Evolutionary conservation across 1,140 invertebrate species (phyloP), one percentile per base, ranked within the genome.

Genomic region (Drosophila simulans): DNA sequence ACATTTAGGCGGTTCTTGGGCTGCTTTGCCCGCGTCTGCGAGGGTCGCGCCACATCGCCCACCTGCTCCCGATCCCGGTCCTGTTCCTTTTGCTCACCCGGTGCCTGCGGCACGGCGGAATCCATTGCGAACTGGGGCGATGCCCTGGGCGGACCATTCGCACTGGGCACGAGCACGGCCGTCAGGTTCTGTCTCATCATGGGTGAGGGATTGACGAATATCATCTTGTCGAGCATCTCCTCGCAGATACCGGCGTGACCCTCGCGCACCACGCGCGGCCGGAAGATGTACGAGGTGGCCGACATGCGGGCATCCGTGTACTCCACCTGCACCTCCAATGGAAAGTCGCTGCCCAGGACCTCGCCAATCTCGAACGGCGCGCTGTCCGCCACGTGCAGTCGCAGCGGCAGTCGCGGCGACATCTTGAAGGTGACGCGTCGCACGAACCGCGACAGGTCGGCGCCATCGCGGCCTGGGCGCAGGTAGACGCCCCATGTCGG

Each of bases 281-380:
- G 66, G 46, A 83, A 88, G 2, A 73, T 40, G 25, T 89, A 88
- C 2, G 58, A 77, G 11, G 83, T 88, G 34, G 84, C 7, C 0
- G 84, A 65, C 83, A 89, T 80, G 2, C 20, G 39, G 5, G 60
- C 31, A 13, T 80, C 80, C 8, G 49, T 22, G 12, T 88, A 88
- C 15, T 89, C 58, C 40, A 88, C 79, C 57, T 83, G 71, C 34
- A 88, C 52, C 43, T 89, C 83, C 4, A 88, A 10, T 5, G 83
- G 83, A 15, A 88, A 88, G 8, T 88, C 83, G 3, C 75, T 66
- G 56, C 62, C 68, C 39, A 88, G 39, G 25, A 88, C 84, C 11
- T 88, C 83, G 34, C 66, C 83, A 13, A 88, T 88, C 59, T 88
- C 83, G 17, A 88, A 88, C 5, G 83, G 83, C 1, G 83, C 74